Evolutionary conservation across 2,888 invertebrate genomes (phyloP).

Genomic region (Stratiomys singularior): DNA sequence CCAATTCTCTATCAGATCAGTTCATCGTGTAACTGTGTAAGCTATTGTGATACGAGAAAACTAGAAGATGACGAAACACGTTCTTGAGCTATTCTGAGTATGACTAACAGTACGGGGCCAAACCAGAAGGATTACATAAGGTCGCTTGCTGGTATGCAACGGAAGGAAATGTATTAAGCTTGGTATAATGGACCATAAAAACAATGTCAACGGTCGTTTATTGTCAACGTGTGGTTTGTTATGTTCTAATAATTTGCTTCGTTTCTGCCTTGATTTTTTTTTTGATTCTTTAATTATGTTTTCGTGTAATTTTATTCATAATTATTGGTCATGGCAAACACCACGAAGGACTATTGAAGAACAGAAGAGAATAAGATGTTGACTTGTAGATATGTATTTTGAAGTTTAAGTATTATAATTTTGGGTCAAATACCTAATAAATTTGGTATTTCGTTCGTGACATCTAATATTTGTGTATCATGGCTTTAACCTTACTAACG

Average conservation of each 20-base stretch:
- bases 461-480: too few species aligned
- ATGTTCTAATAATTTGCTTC: conserved; percentile 5
- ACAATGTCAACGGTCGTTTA: conserved; percentile 16
- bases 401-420: too few species aligned
- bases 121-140: background rate
- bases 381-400: too few species aligned
- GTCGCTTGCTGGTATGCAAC: background rate
- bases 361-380: too few species aligned
- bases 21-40: background rate
- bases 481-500: too few species aligned
- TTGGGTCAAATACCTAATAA: too few species aligned
- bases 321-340: conserved; percentile 21
- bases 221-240: conserved; percentile 22
- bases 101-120: background rate
- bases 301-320: conserved; percentile 26
- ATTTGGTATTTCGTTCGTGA: too few species aligned
- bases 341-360: too few species aligned
- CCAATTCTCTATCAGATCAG: background rate
- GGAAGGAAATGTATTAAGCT: background rate
- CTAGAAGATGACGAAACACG: background rate
- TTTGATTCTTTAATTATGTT: conserved; percentile 14
- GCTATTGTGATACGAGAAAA: background rate
- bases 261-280: background rate
- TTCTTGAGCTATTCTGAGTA: too few species aligned
- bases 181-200: conserved; percentile 32